phyloP scores from a whole-genome alignment of 2,797 vertebrate genomes.

The Anisognathus igniventris region DNA sequence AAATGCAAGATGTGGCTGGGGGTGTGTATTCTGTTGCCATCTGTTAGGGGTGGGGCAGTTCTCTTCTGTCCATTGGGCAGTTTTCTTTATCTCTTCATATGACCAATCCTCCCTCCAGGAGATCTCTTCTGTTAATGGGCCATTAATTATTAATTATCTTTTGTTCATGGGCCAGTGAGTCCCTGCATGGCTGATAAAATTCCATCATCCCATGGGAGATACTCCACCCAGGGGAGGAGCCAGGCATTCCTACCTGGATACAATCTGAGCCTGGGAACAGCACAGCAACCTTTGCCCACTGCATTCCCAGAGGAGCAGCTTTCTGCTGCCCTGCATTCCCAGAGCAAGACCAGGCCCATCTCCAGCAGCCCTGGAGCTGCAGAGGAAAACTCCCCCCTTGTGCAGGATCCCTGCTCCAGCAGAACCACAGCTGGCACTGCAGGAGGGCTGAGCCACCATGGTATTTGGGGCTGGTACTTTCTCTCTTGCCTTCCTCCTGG shows the following conservation, averaged over 20 bases:
- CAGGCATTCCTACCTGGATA: no score
- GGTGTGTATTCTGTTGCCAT: neutral
- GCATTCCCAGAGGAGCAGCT: no score
- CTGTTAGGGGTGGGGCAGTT: neutral
- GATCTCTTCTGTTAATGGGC: no score
- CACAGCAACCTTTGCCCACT: no score
- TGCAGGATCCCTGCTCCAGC: neutral
- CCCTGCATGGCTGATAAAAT: no score
- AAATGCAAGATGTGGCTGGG: neutral
- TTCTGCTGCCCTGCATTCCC: no score
- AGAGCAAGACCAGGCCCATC: neutral
- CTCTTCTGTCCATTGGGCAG: neutral
- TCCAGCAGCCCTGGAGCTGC: neutral
- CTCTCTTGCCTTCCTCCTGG: neutral
- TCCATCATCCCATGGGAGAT: no score
- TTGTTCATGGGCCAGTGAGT: no score
- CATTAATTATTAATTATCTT: no score
- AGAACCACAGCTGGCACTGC: neutral
- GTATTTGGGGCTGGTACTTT: neutral
- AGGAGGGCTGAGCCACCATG: neutral
- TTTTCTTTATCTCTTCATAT: neutral
- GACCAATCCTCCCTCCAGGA: neutral
- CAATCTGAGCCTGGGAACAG: no score
- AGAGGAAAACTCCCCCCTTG: no score
- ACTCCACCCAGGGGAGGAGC: no score